A percentile compares a stretch with the other conserved stretches of the same genome.
Conservation (phyloP, 2,888 invertebrate genomes). For the Unio pictorum region DNA sequence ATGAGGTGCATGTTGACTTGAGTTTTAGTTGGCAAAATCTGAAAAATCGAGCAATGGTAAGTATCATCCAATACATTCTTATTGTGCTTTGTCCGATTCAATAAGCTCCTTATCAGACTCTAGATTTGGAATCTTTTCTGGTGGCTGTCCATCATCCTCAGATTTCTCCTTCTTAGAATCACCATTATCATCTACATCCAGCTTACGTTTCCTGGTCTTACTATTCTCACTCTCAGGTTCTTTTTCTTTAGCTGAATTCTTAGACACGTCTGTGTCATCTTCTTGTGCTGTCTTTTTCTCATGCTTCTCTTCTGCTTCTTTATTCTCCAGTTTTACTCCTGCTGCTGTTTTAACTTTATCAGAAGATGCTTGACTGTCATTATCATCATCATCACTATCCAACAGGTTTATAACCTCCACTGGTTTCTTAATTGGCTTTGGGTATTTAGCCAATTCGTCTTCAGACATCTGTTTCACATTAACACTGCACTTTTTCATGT, state of each 20-base stretch:
- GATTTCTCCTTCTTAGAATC: background rate
- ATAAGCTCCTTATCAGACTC: no score
- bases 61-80: no score
- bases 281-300: background rate
- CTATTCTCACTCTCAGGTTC: no score
- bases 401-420: background rate
- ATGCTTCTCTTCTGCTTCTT: background rate
- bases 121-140: no score
- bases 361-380: constrained; percentile 3
- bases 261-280: background rate
- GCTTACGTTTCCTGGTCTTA: background rate
- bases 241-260: no score
- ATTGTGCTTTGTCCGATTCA: no score
- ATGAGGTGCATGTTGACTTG: no score
- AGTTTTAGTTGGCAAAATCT: no score
- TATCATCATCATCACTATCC: constrained; percentile 6
- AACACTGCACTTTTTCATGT: constrained; percentile 57
- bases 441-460: constrained; percentile 18
- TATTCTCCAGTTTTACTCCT: background rate
- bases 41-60: no score
- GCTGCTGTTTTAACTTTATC: constrained; percentile 8
- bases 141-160: no score
- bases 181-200: background rate
- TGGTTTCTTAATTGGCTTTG: background rate
- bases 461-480: constrained; percentile 35